A percentile compares a stretch with the other conserved stretches of the same genome.
Evolutionary conservation across 1,140 invertebrate genomes (phyloP).

Genomic region (Coenobita brevimanus): DNA sequence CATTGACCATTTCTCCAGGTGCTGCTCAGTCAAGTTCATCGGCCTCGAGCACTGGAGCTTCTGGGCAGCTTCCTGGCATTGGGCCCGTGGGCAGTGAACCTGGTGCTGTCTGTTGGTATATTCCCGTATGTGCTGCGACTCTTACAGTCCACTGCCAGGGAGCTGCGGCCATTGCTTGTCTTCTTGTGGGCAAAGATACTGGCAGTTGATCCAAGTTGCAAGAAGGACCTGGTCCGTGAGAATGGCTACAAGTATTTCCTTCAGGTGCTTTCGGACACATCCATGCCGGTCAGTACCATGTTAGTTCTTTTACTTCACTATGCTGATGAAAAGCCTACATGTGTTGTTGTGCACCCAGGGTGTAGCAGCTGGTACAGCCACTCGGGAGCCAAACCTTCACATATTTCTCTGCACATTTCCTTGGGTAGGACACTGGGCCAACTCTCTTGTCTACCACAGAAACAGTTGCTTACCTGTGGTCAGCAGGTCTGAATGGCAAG

Average conservation of each 20-base stretch:
- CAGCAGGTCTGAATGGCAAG: too few relatives aligned
- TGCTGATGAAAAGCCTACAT: too few relatives aligned
- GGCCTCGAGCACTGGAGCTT: conserved; percentile 93
- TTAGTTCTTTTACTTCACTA: background rate
- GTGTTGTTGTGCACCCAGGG: too few relatives aligned
- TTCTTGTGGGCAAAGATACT: conserved; percentile 99
- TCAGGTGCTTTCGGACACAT: conserved; percentile 87
- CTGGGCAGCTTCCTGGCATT: conserved; percentile 96
- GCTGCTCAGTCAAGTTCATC: conserved; percentile 96
- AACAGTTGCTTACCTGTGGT: too few relatives aligned
- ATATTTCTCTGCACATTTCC: too few relatives aligned
- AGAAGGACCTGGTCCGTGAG: conserved; percentile 95
- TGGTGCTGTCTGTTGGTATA: conserved; percentile 97
- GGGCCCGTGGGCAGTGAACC: conserved; percentile 96
- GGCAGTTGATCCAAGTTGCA: conserved; percentile 96
- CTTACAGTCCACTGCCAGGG: conserved; percentile 76
- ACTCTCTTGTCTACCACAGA: too few relatives aligned
- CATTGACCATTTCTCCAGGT: conserved; percentile 80
- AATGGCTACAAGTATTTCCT: conserved; percentile 97
- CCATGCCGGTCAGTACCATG: conserved; percentile 77
- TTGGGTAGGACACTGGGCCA: too few relatives aligned
- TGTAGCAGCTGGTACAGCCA: too few relatives aligned
- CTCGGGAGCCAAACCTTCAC: too few relatives aligned
- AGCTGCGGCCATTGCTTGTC: conserved; percentile 92
- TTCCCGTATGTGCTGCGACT: conserved; percentile 98